Conservation (phyloP, 2,113 vertebrate genomes). For the Phylloscopus whistleri region DNA sequence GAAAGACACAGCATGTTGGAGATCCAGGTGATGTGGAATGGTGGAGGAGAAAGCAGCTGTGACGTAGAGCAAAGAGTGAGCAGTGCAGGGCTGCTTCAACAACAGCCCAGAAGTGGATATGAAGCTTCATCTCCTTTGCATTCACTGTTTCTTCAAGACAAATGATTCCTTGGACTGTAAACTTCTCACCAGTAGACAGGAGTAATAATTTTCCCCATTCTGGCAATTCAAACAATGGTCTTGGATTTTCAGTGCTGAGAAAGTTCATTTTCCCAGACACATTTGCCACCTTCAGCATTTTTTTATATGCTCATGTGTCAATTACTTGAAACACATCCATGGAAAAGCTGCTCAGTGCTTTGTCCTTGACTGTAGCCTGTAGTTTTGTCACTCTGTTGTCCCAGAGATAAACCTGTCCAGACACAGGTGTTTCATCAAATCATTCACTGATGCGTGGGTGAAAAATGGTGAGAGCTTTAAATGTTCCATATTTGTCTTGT, state of each 20-base stretch:
- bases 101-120: neutral
- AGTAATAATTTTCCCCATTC: neutral
- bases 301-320: neutral
- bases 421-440: neutral
- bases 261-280: neutral
- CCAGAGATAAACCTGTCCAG: neutral
- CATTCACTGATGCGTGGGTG: neutral
- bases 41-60: neutral
- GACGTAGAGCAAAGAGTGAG: neutral
- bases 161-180: neutral
- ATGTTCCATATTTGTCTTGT: neutral
- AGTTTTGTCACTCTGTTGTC: neutral
- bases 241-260: neutral
- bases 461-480: neutral
- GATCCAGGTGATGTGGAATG: neutral
- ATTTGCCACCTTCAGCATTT: neutral
- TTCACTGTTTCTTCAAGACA: neutral
- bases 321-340: neutral
- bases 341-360: neutral
- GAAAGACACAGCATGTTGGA: accelerated
- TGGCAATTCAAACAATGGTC: accelerated
- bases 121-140: neutral
- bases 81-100: neutral
- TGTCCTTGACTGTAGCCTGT: neutral
- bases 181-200: neutral